A percentile compares a stretch with the other conserved stretches of the same genome.
phyloP scores from a whole-genome alignment of 2,888 invertebrate genomes.

The Nomada ferruginata region DNA sequence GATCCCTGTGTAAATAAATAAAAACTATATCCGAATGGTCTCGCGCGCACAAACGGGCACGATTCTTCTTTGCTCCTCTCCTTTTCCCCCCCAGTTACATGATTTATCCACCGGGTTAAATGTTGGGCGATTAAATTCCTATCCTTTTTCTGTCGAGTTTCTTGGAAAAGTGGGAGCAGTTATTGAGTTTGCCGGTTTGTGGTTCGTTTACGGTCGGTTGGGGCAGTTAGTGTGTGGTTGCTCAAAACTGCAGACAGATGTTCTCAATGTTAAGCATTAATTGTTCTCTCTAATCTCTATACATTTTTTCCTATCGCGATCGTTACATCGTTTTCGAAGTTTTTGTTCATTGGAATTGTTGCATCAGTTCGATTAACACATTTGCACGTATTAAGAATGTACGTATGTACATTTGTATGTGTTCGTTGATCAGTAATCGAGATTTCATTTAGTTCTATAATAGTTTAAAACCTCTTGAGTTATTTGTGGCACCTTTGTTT shows the following conservation, averaged over 20 bases:
- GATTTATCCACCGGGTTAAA: conserved; percentile 17
- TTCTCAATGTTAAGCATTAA: too few relatives aligned
- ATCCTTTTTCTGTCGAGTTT: background rate
- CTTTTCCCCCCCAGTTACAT: background rate
- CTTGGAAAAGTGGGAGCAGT: background rate
- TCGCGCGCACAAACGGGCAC: conserved; percentile 36
- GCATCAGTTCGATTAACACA: too few relatives aligned
- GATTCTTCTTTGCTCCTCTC: background rate
- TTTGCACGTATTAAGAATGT: too few relatives aligned
- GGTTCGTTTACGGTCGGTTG: background rate
- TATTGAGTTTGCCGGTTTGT: background rate
- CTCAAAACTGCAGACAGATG: background rate
- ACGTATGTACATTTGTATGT: too few relatives aligned
- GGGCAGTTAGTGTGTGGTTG: background rate
- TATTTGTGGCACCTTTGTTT: too few relatives aligned
- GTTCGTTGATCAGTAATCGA: too few relatives aligned
- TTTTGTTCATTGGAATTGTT: too few relatives aligned
- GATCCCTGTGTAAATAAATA: conserved; percentile 80
- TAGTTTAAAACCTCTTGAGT: too few relatives aligned
- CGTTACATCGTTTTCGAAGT: too few relatives aligned
- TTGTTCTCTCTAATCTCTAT: too few relatives aligned
- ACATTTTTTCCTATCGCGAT: too few relatives aligned
- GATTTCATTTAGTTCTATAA: too few relatives aligned
- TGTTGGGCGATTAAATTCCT: conserved; percentile 46
- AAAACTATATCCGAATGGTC: conserved; percentile 70